Percentiles rank a stretch among this genome's conserved stretches.
Conservation (phyloP, 2,113 vertebrate genomes). For the Microcebus jonahi region DNA sequence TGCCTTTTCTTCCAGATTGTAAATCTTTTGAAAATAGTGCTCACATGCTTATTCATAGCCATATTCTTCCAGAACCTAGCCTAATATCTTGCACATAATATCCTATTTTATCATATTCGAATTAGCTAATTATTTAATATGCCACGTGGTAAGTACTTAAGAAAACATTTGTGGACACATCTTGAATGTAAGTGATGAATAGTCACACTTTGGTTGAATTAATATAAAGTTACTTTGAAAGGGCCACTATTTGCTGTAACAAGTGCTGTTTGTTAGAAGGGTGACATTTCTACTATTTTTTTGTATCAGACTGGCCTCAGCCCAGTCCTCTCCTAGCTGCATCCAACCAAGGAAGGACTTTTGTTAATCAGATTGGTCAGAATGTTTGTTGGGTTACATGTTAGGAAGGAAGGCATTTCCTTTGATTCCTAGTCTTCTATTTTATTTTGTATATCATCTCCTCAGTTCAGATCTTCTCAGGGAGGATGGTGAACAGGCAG, state of each 20-base stretch:
- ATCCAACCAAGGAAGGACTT: background rate
- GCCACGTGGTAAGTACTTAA: background rate
- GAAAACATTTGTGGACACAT: background rate
- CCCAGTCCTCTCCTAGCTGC: background rate
- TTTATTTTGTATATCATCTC: background rate
- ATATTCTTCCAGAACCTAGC: background rate
- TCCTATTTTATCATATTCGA: background rate
- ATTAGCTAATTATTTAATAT: conserved; percentile 34
- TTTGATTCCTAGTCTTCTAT: background rate
- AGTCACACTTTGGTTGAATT: background rate
- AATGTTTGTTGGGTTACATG: background rate
- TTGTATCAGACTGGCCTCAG: background rate
- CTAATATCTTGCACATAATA: background rate
- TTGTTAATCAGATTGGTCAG: background rate
- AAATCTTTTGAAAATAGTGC: background rate
- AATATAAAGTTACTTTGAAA: background rate
- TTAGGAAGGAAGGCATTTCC: background rate
- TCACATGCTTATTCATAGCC: background rate
- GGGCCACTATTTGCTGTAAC: background rate
- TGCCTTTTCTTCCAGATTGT: background rate
- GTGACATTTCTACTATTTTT: background rate
- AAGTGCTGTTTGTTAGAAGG: background rate
- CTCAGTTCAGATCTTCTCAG: background rate
- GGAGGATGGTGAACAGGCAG: background rate
- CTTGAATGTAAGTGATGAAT: background rate